Evolutionary conservation across 1,140 invertebrate genomes (phyloP).

Genomic region (Anthonomus grandis): DNA sequence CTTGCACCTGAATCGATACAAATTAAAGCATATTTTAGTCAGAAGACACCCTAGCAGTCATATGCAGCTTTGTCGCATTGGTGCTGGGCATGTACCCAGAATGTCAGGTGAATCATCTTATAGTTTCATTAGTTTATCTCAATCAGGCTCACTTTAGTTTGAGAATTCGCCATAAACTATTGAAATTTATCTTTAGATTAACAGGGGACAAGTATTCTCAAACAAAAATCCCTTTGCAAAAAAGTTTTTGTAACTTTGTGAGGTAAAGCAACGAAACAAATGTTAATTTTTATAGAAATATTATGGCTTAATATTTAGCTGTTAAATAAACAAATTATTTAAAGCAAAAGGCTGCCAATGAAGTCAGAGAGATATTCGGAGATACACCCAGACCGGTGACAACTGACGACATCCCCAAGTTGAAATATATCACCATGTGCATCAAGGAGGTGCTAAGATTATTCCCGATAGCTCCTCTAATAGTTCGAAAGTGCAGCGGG

Average conservation of each 20-base stretch:
- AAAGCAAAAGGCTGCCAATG: slow-evolving; percentile 23
- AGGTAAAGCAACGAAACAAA: background rate
- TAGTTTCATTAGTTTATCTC: no score
- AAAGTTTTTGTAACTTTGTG: background rate
- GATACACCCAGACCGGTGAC: slow-evolving; percentile 7
- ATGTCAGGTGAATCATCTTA: slow-evolving; percentile 30
- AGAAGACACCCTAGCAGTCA: slow-evolving; percentile 29
- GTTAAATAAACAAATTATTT: no score
- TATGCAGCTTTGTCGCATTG: slow-evolving; percentile 17
- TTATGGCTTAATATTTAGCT: no score
- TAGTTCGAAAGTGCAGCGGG: slow-evolving; percentile 21
- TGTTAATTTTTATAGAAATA: background rate
- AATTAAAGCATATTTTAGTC: slow-evolving; percentile 21
- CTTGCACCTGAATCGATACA: background rate
- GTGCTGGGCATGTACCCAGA: slow-evolving; percentile 35
- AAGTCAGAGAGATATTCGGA: slow-evolving; percentile 29
- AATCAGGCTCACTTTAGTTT: no score
- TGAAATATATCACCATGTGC: slow-evolving; percentile 35
- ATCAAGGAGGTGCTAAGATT: slow-evolving; percentile 34
- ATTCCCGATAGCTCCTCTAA: slow-evolving; percentile 31
- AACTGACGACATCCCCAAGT: slow-evolving; percentile 22
- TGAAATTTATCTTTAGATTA: no score
- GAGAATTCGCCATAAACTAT: no score
- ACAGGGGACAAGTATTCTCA: no score
- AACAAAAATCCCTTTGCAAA: background rate